These are phyloP conservation scores for Erythrolamprus reginae DNA, from an alignment of 2,113 vertebrate genomes.

Conservation along the genomic window DNA sequence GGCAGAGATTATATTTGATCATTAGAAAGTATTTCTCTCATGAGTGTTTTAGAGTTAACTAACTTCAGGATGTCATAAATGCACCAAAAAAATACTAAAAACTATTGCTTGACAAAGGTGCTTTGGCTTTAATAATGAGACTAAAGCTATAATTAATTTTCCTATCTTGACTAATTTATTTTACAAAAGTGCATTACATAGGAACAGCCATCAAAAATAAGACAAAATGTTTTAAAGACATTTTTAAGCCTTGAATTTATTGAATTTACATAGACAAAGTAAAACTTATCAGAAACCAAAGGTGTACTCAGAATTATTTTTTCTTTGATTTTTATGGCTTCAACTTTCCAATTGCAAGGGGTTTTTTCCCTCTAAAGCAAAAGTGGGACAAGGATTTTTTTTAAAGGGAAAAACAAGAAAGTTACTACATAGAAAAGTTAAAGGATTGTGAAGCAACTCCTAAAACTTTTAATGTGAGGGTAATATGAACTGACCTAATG, in stretches of 20 bases:
- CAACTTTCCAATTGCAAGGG: neutral
- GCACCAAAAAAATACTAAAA: constrained; percentile 1
- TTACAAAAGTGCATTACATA: constrained; percentile 15
- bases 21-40: constrained; percentile 2
- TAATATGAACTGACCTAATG: neutral
- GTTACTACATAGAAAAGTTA: neutral
- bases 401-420: neutral
- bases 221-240: neutral
- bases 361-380: neutral
- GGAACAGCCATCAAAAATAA: constrained; percentile 1
- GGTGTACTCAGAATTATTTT: neutral
- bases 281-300: neutral
- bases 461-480: neutral
- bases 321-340: neutral
- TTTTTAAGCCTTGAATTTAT: neutral
- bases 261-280: neutral
- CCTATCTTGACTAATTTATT: neutral
- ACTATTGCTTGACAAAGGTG: neutral
- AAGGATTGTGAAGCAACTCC: neutral
- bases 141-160: constrained; percentile 7
- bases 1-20: neutral
- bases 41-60: constrained; percentile 7
- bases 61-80: constrained; percentile 11
- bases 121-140: neutral
- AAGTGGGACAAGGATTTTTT: neutral